These are phyloP conservation scores for Pseudolaguvia tuberculata DNA, from an alignment of 2,113 vertebrate genomes.

Conservation along the genomic window DNA sequence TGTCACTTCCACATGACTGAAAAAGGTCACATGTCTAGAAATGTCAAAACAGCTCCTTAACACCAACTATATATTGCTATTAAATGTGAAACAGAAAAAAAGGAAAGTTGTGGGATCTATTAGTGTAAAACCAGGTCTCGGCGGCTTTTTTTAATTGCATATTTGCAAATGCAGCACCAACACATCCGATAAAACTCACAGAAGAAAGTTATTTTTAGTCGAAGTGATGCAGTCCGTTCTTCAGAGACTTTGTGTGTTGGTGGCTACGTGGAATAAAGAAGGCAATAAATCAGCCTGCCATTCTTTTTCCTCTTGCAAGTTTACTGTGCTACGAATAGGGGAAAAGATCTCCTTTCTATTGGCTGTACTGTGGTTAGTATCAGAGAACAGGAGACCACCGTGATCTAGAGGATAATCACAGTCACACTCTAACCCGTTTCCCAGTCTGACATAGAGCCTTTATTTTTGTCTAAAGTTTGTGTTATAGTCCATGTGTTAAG, in stretches of 20 bases:
- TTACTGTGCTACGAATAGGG: slow-evolving; percentile 12
- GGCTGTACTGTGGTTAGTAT: slow-evolving; percentile 35
- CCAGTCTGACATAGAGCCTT: slow-evolving; percentile 17
- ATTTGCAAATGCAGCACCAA: neutral
- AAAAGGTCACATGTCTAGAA: slow-evolving; percentile 1
- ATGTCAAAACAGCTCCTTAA: neutral
- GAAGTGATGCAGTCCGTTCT: neutral
- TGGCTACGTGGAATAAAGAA: neutral
- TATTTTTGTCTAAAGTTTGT: too few relatives aligned
- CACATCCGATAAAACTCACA: slow-evolving; percentile 24
- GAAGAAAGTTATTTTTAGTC: slow-evolving; percentile 20
- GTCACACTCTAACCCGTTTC: slow-evolving; percentile 23
- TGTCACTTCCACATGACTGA: slow-evolving; percentile 30
- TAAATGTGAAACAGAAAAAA: neutral
- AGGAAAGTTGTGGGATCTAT: neutral
- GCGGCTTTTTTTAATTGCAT: too few relatives aligned
- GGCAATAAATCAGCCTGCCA: slow-evolving; percentile 38
- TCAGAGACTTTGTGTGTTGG: neutral
- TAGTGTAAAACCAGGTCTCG: neutral
- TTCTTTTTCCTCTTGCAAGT: slow-evolving; percentile 31
- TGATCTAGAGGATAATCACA: slow-evolving; percentile 41
- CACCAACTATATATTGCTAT: neutral
- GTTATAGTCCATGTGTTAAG: too few relatives aligned
- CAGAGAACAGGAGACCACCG: slow-evolving; percentile 9
- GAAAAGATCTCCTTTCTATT: slow-evolving; percentile 36